Evolutionary conservation across 2,797 vertebrate genomes (phyloP).

Genomic region (Crossoptilon crossoptilon): DNA sequence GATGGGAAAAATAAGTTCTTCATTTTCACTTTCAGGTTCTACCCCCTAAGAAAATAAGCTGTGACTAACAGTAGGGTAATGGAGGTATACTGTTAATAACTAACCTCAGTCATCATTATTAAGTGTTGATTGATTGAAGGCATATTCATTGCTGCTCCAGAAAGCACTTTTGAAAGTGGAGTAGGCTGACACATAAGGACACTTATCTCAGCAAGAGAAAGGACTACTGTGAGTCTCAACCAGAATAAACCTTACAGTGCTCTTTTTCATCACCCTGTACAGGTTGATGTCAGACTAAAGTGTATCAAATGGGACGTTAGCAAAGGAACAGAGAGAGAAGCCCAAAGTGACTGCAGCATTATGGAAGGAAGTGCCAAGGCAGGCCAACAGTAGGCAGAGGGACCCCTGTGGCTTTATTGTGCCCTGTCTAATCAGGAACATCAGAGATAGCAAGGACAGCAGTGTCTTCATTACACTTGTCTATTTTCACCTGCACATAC

Average conservation of each 20-base stretch:
- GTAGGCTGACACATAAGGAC: background rate
- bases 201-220: background rate
- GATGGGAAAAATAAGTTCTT: constrained; percentile 48
- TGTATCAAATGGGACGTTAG: background rate
- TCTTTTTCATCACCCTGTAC: background rate
- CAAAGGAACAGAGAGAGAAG: background rate
- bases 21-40: constrained; percentile 48
- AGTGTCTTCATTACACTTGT: background rate
- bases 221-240: background rate
- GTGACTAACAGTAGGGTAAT: constrained; percentile 46
- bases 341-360: background rate
- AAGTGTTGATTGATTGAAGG: constrained; percentile 45
- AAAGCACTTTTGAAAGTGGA: background rate
- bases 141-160: background rate
- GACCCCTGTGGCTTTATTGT: background rate
- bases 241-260: background rate
- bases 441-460: background rate
- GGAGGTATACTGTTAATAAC: too few relatives aligned
- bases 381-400: background rate
- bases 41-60: constrained; percentile 46
- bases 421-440: background rate
- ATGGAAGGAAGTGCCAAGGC: background rate
- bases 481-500: background rate
- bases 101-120: background rate
- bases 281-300: background rate